Base-by-base conservation (phyloP, 1,140 invertebrate species). In the Choristoneura fumiferana region DNA sequence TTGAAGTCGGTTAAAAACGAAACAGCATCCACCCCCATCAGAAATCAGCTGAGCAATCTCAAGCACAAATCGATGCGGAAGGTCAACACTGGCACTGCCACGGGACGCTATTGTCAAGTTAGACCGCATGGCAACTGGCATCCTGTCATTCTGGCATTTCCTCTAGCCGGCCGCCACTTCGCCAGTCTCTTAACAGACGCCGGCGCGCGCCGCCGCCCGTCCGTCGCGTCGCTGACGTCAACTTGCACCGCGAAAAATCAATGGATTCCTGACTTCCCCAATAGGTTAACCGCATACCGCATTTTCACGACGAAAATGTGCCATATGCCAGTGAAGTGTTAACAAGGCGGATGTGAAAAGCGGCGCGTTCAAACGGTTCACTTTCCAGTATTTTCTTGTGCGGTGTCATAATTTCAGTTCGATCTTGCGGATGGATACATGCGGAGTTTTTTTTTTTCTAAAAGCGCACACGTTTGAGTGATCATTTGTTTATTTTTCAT, bases 241-340 rank as follows among this genome's bases (percentile, higher is more conserved):
- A 71, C 65, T 69, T 76, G 62, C 73, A 71, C 67, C 73, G 73
- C 76, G 81, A 84, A 87, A 87, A 87, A 87, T 87, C 84, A 84
- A 87, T 87, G 80, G 75, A 78, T 79, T 67, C 75, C 76, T 68
- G 69, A 72, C 71, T 67, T 69, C 71, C 71, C 62, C 71, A 78
- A 79, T 56, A 84, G 81, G 83, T 87, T 84, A 74, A 76, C 78
- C 78, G 84, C 84, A 87, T 87, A 87, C 84, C 81, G 84, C 83
- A 88, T 85, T 86, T 87, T 86, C 83, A 68, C 52, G 45, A 67
- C 70, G 80, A 84, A 88, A 88, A 88, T 84, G 81, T 84, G 78
- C 59, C 70, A 68, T 81, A 88, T 88, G 84, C 72, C 37, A 82
- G 84, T 86, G 84, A 78, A 82, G 83, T 82, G 82, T 58, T 76